phyloP scores from a whole-genome alignment of 2,113 vertebrate genomes.

The Corythaeola cristata region DNA sequence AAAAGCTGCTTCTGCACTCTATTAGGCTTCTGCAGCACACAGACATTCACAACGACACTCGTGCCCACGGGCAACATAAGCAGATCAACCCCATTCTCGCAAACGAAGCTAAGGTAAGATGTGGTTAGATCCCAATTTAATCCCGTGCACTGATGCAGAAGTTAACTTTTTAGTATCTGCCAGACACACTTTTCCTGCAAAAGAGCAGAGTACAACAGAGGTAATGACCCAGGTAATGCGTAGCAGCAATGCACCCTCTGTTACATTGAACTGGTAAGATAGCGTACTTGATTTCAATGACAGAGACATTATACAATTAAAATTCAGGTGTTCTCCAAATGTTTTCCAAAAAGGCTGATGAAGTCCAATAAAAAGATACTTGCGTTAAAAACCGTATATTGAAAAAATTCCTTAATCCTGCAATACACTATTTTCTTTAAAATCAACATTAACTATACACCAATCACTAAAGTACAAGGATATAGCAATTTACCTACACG shows the following conservation, averaged over 20 bases:
- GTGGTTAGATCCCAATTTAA: neutral
- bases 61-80: neutral
- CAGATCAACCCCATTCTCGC: neutral
- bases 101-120: neutral
- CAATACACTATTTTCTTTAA: neutral
- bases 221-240: neutral
- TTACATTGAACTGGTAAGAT: neutral
- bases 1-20: neutral
- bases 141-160: neutral
- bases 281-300: neutral
- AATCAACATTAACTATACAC: neutral
- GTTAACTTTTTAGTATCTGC: neutral
- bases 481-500: neutral
- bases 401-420: neutral
- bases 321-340: neutral
- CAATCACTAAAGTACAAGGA: neutral
- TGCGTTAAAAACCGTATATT: neutral
- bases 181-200: neutral
- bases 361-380: neutral
- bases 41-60: neutral
- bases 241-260: neutral
- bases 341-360: neutral
- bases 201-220: neutral
- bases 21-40: neutral
- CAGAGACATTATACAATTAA: rapidly evolving